Conservation (phyloP, 2,113 vertebrate species). For the Cricetomys ansorgei region DNA sequence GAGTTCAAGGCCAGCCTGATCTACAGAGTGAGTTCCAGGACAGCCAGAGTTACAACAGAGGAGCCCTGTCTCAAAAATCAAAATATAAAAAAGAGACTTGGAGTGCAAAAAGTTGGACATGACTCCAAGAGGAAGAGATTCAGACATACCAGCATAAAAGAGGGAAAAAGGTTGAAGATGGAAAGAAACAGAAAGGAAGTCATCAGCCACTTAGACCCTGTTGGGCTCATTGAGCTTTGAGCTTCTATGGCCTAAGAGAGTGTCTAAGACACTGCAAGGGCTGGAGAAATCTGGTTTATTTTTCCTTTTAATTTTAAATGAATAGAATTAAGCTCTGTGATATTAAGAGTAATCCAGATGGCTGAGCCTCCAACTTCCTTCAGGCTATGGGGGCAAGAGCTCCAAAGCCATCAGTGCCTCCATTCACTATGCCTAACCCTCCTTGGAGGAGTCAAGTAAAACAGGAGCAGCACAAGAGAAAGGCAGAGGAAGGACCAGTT, state of each 20-base stretch:
- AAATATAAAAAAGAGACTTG: too few species aligned
- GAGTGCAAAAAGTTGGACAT: neutral
- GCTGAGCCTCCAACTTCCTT: neutral
- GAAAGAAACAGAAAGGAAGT: constrained; percentile 13
- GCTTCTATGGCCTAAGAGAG: neutral
- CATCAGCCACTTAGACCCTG: neutral
- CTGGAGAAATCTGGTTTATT: neutral
- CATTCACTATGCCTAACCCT: neutral
- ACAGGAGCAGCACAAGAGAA: neutral
- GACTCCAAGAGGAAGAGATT: constrained; percentile 7
- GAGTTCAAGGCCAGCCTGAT: too few species aligned
- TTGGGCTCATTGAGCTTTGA: neutral
- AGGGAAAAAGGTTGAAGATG: neutral
- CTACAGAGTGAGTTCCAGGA: too few species aligned
- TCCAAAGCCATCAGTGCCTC: neutral
- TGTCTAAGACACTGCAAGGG: neutral
- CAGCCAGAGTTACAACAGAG: too few species aligned
- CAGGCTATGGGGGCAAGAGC: neutral
- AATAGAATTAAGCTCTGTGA: constrained; percentile 17
- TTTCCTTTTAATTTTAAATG: neutral
- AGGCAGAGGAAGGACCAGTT: neutral
- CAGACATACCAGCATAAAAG: neutral
- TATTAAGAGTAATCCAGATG: neutral
- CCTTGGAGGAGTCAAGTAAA: neutral
- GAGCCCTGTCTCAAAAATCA: too few species aligned